Conservation (phyloP, 2,113 vertebrate species). For the Accipiter cooperii region DNA sequence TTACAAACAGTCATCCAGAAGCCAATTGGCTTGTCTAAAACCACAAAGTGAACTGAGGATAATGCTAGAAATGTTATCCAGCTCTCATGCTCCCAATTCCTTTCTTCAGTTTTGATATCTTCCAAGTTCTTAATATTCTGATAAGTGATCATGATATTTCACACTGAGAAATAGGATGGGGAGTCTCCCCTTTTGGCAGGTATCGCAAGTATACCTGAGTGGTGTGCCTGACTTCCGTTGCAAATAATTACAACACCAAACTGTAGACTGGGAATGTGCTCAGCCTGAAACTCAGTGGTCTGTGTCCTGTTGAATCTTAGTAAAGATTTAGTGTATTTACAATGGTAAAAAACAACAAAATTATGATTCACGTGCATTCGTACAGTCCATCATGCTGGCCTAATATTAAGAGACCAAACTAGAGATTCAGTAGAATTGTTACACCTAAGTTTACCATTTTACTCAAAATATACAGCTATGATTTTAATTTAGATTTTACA, state of each 20-base stretch:
- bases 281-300: neutral
- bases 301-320: neutral
- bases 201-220: accelerated
- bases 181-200: neutral
- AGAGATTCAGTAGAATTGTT: neutral
- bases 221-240: neutral
- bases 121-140: neutral
- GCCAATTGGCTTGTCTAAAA: neutral
- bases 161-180: too few species aligned
- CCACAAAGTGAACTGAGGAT: neutral
- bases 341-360: neutral
- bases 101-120: neutral
- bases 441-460: neutral
- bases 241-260: neutral
- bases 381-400: neutral
- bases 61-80: neutral
- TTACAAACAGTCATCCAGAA: neutral
- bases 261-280: neutral
- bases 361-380: neutral
- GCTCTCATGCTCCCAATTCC: neutral
- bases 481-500: neutral
- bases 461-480: neutral
- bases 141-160: neutral
- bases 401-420: neutral
- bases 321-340: neutral